Base-by-base conservation (phyloP, 2,888 invertebrate species). In the Diachrysia chrysitis region DNA sequence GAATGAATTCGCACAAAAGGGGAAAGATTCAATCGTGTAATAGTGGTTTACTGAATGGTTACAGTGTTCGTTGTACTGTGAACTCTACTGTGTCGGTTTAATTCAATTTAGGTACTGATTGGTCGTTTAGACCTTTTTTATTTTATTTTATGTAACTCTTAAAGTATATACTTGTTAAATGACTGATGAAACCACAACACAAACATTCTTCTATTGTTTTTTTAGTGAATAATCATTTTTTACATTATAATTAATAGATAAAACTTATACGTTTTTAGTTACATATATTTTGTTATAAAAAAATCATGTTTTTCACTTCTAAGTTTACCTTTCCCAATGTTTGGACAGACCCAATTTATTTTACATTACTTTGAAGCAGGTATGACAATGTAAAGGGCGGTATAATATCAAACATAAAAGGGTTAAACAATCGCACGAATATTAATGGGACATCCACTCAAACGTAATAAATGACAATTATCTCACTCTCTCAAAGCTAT, bases 381-480 rank as follows among this genome's bases (percentile, higher is more conserved):
- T 42, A 42, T 42, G 42, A 42, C 42, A 42, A 51, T 21, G 19
- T 51, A 51, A 51, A 51, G 21, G 48, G 48, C 12, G 19, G 48
- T 21, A 48, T 48, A 19, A 48, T 37, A 42, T 42, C 42, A 42
- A 42, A 42, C 42, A n/a, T 42, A 51, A 51, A 51, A 51, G 48
- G 19, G 48, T 21, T 51, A 3, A 51, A 48, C 19, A 48, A 51
- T 51, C 48, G 21, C 17, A 51, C 48, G 48, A 51, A 51, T 42
- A 42, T 42, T 42, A 42, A 42, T 42, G 19, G 19, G 21, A 21
- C 48, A 51, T 2, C 21, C 48, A 19, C 19, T 51, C 48, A 19
- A 51, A 51, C 48, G 48, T 51, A 51, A 51, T 51, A 51, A 51
- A 51, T 51, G 48, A 21, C 48, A 51, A 51, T 51, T 10, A 51